Evolutionary conservation across 2,113 vertebrate genomes (phyloP).

Genomic region (Forbesichthys agassizii): DNA sequence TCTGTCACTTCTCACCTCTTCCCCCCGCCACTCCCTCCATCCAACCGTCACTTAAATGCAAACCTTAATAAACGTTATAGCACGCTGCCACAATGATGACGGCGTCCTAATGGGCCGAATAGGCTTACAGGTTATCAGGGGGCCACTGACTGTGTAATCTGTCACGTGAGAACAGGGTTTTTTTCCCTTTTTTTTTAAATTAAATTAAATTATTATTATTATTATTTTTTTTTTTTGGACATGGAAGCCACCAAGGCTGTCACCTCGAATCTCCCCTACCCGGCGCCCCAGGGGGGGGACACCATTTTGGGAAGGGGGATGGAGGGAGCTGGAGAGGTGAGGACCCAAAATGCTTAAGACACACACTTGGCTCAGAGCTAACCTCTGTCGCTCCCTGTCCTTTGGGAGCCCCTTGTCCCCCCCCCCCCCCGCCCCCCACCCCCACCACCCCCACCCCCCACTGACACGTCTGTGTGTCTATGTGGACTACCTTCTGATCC

Average conservation of each 20-base stretch:
- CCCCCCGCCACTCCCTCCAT: slow-evolving; percentile 1
- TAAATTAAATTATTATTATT: too few species aligned
- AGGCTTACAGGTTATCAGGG: slow-evolving; percentile 61
- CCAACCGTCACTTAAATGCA: slow-evolving; percentile 66
- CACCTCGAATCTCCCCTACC: slow-evolving; percentile 63
- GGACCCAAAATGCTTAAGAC: slow-evolving; percentile 70
- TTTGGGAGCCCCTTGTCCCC: neutral
- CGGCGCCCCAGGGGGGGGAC: slow-evolving; percentile 52
- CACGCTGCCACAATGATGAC: slow-evolving; percentile 69
- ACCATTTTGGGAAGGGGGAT: slow-evolving; percentile 36
- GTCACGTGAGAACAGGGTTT: slow-evolving; percentile 27
- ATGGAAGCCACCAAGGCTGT: slow-evolving; percentile 74
- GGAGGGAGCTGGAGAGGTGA: slow-evolving; percentile 67
- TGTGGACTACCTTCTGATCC: slow-evolving; percentile 68
- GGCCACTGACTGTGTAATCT: slow-evolving; percentile 62
- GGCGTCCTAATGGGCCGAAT: slow-evolving; percentile 59
- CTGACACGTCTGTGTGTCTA: slow-evolving; percentile 37
- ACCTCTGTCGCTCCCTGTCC: slow-evolving; percentile 24
- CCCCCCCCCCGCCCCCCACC: too few species aligned
- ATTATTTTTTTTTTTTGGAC: slow-evolving; percentile 38
- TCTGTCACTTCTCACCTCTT: slow-evolving; percentile 71
- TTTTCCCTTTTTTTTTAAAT: too few species aligned
- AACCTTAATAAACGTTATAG: slow-evolving; percentile 71
- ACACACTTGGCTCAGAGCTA: slow-evolving; percentile 75
- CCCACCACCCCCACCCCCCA: slow-evolving; percentile 13